Percentiles rank a stretch among this genome's conserved stretches.
These are phyloP conservation scores for Takifugu rubripes DNA, from an alignment of 2,797 vertebrate species.

Conservation along the genomic window DNA sequence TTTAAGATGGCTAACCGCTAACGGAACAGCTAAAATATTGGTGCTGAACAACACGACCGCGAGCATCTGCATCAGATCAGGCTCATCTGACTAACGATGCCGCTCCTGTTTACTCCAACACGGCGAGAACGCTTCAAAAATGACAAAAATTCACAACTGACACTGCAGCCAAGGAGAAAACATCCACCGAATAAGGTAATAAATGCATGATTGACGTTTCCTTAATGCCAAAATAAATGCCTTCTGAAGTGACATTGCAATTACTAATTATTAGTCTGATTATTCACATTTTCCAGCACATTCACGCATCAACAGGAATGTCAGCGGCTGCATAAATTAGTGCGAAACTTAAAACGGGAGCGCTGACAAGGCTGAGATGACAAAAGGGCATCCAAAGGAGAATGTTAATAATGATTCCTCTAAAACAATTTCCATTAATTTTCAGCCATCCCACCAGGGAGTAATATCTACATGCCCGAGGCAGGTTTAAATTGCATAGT, in stretches of 20 bases:
- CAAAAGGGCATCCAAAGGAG: slow-evolving; percentile 82
- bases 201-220: slow-evolving; percentile 37
- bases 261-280: slow-evolving; percentile 66
- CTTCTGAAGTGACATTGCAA: slow-evolving; percentile 41
- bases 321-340: slow-evolving; percentile 69
- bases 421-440: slow-evolving; percentile 86
- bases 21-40: no score
- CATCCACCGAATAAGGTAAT: slow-evolving; percentile 32
- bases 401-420: slow-evolving; percentile 82
- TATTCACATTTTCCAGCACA: slow-evolving; percentile 61
- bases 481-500: slow-evolving; percentile 83
- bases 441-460: slow-evolving; percentile 76
- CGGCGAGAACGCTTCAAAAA: slow-evolving; percentile 2
- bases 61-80: no score
- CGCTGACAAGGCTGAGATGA: slow-evolving; percentile 64
- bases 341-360: slow-evolving; percentile 53
- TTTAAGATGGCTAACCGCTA: no score
- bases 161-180: slow-evolving; percentile 22
- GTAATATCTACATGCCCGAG: slow-evolving; percentile 80
- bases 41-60: no score
- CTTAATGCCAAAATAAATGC: slow-evolving; percentile 47
- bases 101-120: no score
- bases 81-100: no score
- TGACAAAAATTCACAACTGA: slow-evolving; percentile 9
- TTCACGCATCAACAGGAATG: slow-evolving; percentile 60